Percentiles rank a stretch among this genome's conserved stretches.
Conservation (phyloP, 2,113 vertebrate species). For the Lasiurus borealis region DNA sequence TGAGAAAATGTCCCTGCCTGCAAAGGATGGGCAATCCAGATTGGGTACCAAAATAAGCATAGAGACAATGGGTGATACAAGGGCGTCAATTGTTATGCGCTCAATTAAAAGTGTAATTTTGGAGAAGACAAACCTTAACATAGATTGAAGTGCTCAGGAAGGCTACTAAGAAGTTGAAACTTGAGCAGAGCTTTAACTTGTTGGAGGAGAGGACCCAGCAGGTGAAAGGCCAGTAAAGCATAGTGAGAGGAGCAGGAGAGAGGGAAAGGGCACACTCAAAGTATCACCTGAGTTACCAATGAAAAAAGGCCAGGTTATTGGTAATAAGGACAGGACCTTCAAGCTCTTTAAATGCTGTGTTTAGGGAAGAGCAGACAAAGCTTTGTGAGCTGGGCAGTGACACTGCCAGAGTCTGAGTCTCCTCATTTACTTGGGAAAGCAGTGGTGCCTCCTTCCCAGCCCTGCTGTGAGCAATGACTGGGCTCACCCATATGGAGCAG, state of each 20-base stretch:
- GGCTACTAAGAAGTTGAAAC: not conserved
- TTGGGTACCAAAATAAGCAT: not conserved
- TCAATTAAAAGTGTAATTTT: not conserved
- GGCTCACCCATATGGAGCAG: accelerated
- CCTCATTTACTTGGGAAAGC: not conserved
- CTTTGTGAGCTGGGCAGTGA: not conserved
- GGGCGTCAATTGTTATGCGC: not conserved
- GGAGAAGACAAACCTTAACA: not conserved
- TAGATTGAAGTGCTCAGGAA: not conserved
- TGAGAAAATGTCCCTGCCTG: not conserved
- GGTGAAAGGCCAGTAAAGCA: not conserved
- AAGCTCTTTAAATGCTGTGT: not conserved
- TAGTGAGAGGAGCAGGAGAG: not conserved
- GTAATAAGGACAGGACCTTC: not conserved
- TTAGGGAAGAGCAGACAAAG: not conserved
- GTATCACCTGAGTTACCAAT: not conserved
- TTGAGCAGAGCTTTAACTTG: not conserved
- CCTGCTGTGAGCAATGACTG: not conserved
- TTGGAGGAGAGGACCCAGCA: not conserved
- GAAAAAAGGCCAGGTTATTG: not conserved
- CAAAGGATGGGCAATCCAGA: not conserved
- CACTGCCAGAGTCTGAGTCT: not conserved
- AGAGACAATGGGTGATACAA: not conserved
- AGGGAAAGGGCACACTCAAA: accelerated
- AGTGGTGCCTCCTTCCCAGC: not conserved